A percentile compares a stretch with the other conserved stretches of the same genome.
These are phyloP conservation scores for Pampus argenteus DNA, from an alignment of 2,797 vertebrate genomes.

Conservation along the genomic window DNA sequence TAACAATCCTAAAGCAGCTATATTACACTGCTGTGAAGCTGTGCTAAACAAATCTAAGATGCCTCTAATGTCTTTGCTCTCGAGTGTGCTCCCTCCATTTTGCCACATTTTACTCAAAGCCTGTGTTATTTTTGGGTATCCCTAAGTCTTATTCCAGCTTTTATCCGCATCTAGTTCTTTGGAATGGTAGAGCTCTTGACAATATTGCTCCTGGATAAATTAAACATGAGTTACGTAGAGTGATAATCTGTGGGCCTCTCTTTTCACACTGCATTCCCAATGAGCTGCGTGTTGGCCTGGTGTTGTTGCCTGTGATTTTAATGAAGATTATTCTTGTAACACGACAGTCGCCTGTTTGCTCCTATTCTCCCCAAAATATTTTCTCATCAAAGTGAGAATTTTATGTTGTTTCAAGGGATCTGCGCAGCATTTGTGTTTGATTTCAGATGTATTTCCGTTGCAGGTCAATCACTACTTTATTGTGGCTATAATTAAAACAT, in stretches of 20 bases:
- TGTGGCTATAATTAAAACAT: slow-evolving; percentile 46
- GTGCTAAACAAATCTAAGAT: slow-evolving; percentile 72
- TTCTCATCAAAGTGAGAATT: slow-evolving; percentile 59
- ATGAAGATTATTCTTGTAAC: slow-evolving; percentile 87
- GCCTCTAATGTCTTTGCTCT: slow-evolving; percentile 63
- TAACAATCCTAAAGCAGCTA: slow-evolving; percentile 74
- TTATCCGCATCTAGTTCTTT: slow-evolving; percentile 74
- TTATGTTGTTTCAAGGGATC: slow-evolving; percentile 45
- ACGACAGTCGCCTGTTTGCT: slow-evolving; percentile 84
- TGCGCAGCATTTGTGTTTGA: slow-evolving; percentile 43
- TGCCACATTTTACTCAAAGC: slow-evolving; percentile 66
- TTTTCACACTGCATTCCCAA: slow-evolving; percentile 88
- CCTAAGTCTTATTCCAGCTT: slow-evolving; percentile 70
- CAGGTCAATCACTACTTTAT: slow-evolving; percentile 45
- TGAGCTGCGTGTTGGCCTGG: slow-evolving; percentile 86
- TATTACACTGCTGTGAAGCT: slow-evolving; percentile 73
- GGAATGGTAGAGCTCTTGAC: slow-evolving; percentile 79
- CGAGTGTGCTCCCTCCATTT: slow-evolving; percentile 69
- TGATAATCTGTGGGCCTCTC: slow-evolving; percentile 85
- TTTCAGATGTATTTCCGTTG: slow-evolving; percentile 39
- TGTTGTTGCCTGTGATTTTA: slow-evolving; percentile 86
- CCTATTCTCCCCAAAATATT: slow-evolving; percentile 79
- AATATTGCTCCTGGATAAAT: slow-evolving; percentile 84
- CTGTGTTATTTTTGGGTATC: slow-evolving; percentile 74
- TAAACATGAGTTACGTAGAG: slow-evolving; percentile 85